A percentile compares a stretch with the other conserved stretches of the same genome.
Evolutionary conservation across 2,888 invertebrate genomes (phyloP).

Genomic region (Leptarthrus brevirostris): DNA sequence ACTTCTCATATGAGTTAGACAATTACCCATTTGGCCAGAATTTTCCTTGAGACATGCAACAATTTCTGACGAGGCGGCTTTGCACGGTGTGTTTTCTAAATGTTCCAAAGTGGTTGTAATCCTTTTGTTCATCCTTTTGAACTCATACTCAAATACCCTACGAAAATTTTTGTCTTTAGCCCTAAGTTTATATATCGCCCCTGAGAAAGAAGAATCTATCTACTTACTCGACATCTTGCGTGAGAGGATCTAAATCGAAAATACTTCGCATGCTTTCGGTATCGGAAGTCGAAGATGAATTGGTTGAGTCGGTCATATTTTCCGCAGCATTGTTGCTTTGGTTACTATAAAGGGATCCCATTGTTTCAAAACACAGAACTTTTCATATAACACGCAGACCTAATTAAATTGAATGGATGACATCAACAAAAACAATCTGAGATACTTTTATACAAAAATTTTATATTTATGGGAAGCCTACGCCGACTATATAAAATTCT

Average conservation of each 20-base stretch:
- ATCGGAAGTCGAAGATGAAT: neutral
- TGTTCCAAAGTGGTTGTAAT: neutral
- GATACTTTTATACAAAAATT: too few relatives aligned
- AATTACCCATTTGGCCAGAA: constrained; percentile 2
- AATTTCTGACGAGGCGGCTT: neutral
- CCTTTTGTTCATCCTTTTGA: neutral
- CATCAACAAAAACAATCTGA: neutral
- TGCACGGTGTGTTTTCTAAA: neutral
- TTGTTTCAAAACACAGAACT: neutral
- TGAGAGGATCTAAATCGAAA: constrained; percentile 6
- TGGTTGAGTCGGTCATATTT: neutral
- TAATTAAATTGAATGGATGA: constrained; percentile 24
- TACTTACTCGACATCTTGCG: constrained; percentile 10
- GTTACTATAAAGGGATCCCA: neutral
- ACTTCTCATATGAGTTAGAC: neutral
- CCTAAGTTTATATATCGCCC: too few relatives aligned
- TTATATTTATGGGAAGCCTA: too few relatives aligned
- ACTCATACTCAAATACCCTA: neutral
- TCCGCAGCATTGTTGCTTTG: neutral
- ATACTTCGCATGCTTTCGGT: neutral
- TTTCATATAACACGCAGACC: constrained; percentile 3
- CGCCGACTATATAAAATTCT: too few relatives aligned
- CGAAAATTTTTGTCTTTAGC: neutral
- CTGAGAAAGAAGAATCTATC: too few relatives aligned
- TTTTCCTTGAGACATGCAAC: constrained; percentile 5